These are phyloP conservation scores for Dryococelus australis DNA, from an alignment of 2,888 invertebrate species.

Conservation along the genomic window DNA sequence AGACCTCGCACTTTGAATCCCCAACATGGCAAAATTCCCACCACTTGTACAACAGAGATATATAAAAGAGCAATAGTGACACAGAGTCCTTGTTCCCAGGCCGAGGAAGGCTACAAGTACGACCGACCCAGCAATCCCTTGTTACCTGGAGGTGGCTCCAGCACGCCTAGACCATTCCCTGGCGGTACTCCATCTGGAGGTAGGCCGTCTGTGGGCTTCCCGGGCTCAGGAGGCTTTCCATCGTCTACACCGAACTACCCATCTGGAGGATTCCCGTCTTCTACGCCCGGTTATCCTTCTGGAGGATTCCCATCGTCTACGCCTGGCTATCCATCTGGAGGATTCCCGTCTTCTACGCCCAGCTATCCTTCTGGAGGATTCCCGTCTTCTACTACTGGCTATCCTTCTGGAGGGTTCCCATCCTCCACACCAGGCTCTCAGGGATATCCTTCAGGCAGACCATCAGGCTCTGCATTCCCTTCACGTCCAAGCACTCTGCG, in stretches of 20 bases:
- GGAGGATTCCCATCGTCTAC: conserved; percentile 32
- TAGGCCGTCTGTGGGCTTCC: conserved; percentile 38
- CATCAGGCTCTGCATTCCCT: conserved; percentile 37
- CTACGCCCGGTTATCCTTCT: conserved; percentile 33
- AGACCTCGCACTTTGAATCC: no score
- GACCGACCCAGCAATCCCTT: conserved; percentile 72
- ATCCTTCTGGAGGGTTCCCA: conserved; percentile 37
- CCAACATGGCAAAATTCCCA: no score
- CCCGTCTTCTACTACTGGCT: background rate
- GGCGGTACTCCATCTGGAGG: conserved; percentile 43
- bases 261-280: conserved; percentile 39
- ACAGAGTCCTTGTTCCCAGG: conserved; percentile 56
- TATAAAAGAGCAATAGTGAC: no score
- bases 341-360: conserved; percentile 25
- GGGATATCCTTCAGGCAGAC: conserved; percentile 32
- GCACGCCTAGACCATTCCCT: conserved; percentile 42
- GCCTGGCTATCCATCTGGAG: conserved; percentile 37
- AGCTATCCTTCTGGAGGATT: conserved; percentile 28
- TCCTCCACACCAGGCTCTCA: conserved; percentile 27
- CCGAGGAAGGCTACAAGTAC: conserved; percentile 77
- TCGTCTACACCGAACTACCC: conserved; percentile 33
- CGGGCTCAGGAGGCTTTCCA: conserved; percentile 46
- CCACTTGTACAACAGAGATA: no score
- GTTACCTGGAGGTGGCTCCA: conserved; percentile 33
- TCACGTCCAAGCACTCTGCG: conserved; percentile 13